phyloP scores from a whole-genome alignment of 2,797 vertebrate species.

The Gadopsis marmoratus region DNA sequence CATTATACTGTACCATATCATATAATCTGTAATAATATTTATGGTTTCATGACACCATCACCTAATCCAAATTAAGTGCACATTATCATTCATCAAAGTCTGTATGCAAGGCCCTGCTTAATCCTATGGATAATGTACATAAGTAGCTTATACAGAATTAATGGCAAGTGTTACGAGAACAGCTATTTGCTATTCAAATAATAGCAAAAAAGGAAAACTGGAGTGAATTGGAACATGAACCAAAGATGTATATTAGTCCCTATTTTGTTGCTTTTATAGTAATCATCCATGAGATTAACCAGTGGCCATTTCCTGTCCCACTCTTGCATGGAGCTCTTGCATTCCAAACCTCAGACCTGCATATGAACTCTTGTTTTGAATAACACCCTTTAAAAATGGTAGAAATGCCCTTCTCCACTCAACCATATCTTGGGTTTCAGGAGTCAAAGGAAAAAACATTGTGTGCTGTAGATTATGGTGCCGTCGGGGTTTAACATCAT shows the following conservation, averaged over 20 bases:
- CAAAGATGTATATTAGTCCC: conserved; percentile 79
- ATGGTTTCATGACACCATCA: conserved; percentile 55
- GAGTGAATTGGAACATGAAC: conserved; percentile 77
- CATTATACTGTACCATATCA: conserved; percentile 73
- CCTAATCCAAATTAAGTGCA: conserved; percentile 44
- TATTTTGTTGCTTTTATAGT: conserved; percentile 64
- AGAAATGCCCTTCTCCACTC: conserved; percentile 44
- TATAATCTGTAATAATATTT: conserved; percentile 51
- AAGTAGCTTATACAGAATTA: conserved; percentile 52
- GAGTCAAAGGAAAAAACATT: conserved; percentile 8
- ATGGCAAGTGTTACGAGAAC: conserved; percentile 54
- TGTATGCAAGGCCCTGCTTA: conserved; percentile 67
- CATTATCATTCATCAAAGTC: conserved; percentile 46
- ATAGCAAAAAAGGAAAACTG: conserved; percentile 60
- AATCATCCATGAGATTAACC: conserved; percentile 70
- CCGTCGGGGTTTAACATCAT: conserved; percentile 70
- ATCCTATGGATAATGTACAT: conserved; percentile 63
- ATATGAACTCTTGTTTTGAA: conserved; percentile 42
- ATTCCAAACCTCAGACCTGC: conserved; percentile 80
- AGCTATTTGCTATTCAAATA: conserved; percentile 65
- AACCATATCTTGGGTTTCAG: conserved; percentile 34
- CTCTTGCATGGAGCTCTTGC: conserved; percentile 62
- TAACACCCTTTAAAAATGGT: conserved; percentile 31
- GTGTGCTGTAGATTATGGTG: conserved; percentile 34
- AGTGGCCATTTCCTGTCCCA: conserved; percentile 49